These are phyloP conservation scores for Lineus longissimus DNA, from an alignment of 1,140 invertebrate species.

Conservation along the genomic window DNA sequence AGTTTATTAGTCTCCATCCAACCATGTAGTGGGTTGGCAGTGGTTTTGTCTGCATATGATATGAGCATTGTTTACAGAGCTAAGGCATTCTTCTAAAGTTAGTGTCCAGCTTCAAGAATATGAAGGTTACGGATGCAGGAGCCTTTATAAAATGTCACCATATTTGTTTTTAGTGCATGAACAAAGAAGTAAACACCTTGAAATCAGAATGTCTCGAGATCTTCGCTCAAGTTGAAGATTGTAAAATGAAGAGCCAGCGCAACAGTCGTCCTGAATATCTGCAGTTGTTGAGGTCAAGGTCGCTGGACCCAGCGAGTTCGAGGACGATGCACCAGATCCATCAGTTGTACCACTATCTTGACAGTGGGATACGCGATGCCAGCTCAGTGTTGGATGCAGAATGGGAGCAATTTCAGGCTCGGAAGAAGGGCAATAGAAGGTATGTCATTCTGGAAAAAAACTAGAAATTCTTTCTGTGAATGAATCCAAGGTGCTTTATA, in stretches of 20 bases:
- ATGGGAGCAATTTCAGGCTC: constrained; percentile 45
- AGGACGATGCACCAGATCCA: constrained; percentile 43
- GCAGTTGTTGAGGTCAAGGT: constrained; percentile 34
- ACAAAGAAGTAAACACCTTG: constrained; percentile 38
- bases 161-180: constrained; percentile 8
- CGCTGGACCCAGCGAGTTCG: constrained; percentile 48
- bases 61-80: too few species aligned
- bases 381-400: constrained; percentile 46
- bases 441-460: too few species aligned
- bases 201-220: constrained; percentile 38
- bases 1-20: too few species aligned
- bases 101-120: too few species aligned
- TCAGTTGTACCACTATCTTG: constrained; percentile 39
- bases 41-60: too few species aligned
- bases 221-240: constrained; percentile 49
- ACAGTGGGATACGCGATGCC: constrained; percentile 45
- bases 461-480: neutral
- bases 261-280: constrained; percentile 44
- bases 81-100: too few species aligned
- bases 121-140: too few species aligned
- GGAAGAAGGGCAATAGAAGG: constrained; percentile 22
- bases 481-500: too few species aligned
- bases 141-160: neutral
- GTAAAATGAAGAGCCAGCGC: constrained; percentile 35
- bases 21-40: too few species aligned